Evolutionary conservation across 2,797 vertebrate genomes (phyloP).

Genomic region (Chaetophractus vellerosus): DNA sequence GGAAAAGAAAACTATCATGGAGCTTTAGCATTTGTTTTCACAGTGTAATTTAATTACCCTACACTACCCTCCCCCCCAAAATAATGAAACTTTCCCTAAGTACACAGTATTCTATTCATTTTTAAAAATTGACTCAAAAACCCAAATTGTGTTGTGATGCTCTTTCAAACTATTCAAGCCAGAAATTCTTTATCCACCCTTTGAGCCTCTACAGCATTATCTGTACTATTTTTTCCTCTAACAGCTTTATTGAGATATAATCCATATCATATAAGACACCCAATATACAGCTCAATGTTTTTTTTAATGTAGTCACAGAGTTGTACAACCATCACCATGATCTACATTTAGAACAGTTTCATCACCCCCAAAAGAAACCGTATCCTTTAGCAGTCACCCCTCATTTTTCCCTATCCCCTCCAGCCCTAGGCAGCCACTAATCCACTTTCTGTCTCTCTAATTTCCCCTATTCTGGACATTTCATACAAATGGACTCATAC

Average conservation of each 20-base stretch:
- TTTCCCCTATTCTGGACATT: not conserved
- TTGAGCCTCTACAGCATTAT: not conserved
- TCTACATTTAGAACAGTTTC: slow-evolving; percentile 45
- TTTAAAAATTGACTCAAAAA: not conserved
- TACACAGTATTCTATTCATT: too few species aligned
- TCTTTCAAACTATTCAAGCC: not conserved
- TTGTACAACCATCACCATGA: too few species aligned
- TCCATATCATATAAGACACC: not conserved
- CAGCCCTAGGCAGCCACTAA: not conserved
- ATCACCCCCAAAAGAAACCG: not conserved
- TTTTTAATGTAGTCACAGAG: slow-evolving; percentile 1
- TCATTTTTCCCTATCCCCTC: not conserved
- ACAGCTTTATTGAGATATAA: slow-evolving; percentile 15
- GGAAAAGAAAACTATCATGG: not conserved
- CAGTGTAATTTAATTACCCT: not conserved
- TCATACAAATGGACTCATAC: not conserved
- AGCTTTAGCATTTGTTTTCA: not conserved
- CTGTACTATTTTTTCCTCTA: not conserved
- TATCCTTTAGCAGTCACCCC: not conserved
- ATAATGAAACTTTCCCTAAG: too few species aligned
- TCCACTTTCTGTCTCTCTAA: not conserved
- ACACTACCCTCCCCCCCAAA: too few species aligned
- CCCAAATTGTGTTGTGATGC: not conserved
- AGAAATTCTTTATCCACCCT: slow-evolving; percentile 19
- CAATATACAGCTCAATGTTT: not conserved